Conservation (phyloP, 1,140 invertebrate genomes). For the Atopsyche davidsoni region DNA sequence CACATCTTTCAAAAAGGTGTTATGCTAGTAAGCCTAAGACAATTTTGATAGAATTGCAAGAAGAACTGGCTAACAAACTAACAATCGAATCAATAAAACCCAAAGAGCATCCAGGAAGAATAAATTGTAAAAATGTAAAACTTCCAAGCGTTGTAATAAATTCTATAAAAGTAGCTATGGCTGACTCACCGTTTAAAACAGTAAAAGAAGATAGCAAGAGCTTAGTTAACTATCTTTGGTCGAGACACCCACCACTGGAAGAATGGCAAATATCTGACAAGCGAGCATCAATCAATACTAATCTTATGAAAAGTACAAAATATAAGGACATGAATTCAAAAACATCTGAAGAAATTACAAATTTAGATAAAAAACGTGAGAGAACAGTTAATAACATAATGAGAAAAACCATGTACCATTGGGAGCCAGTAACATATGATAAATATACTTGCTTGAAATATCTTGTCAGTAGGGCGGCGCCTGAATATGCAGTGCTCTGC, state of each 20-base stretch:
- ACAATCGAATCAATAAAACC: constrained; percentile 56
- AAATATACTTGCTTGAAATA: constrained; percentile 59
- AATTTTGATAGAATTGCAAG: constrained; percentile 12
- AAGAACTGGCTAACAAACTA: constrained; percentile 44
- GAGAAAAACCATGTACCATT: constrained; percentile 56
- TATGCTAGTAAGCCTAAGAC: constrained; percentile 16
- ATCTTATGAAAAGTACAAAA: constrained; percentile 35
- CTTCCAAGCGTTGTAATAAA: constrained; percentile 55
- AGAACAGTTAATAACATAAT: constrained; percentile 36
- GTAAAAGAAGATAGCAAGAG: constrained; percentile 47
- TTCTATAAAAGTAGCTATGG: constrained; percentile 48
- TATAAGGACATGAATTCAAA: constrained; percentile 35
- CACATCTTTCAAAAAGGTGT: not conserved
- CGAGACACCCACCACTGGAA: constrained; percentile 57
- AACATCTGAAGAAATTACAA: constrained; percentile 32
- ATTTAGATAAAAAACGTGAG: constrained; percentile 32
- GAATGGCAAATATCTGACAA: constrained; percentile 46
- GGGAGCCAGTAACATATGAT: constrained; percentile 67
- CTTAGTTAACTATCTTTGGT: constrained; percentile 55
- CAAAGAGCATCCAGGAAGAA: constrained; percentile 61
- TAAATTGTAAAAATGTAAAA: constrained; percentile 41
- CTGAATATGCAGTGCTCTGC: constrained; percentile 68
- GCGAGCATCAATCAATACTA: constrained; percentile 36
- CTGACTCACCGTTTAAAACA: constrained; percentile 50
- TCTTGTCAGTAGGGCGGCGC: constrained; percentile 58